Base-by-base conservation (phyloP, 2,797 vertebrate species). In the Macrochelys suwanniensis region DNA sequence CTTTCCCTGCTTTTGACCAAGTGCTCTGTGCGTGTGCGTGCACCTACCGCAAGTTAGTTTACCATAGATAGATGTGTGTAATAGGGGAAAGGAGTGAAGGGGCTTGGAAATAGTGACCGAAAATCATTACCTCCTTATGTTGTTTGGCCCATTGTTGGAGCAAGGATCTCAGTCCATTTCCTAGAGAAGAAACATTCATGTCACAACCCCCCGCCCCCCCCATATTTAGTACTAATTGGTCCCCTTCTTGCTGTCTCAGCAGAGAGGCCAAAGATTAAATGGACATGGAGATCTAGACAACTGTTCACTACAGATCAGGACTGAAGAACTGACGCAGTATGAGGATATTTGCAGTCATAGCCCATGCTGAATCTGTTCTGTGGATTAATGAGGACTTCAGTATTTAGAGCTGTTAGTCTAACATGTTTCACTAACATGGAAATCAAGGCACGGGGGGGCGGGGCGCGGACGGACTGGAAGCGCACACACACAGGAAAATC, bases 1-100 rank as follows among this genome's bases (percentile, higher is more conserved):
- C 83, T 94, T 94, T 95, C 45, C 68, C 92, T 93, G 50, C 65
- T 33, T 68, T 89, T 92, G n/a, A n/a, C n/a, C 19, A 37, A 19
- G 15, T 82, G 71, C 53, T 25, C 11, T 37, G 7, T 83, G 31
- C 50, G 6, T 80, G 54, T 84, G 23, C 10, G 12, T 11, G 86
- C n/a, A 51, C 50, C 71, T 61, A 71, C 76, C 6, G 2, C 82
- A 85, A 92, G 47, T 57, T 82, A 19, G 50, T 37, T 56, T 74
- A 57, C 85, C 84, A 78, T 93, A 94, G 81, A 82, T 76, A 74
- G 23, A 76, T 68, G 65, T 50, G n/a, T 82, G n/a, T 51, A 56
- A 76, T 83, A 89, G 92, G 81, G 51, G 82, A 88, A 82, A 77
- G 89, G 85, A 93, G 77, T 54, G 54, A 91, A 76, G 9, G 85